Base-by-base conservation (phyloP, 2,888 invertebrate genomes). In the Eumerus sabulonum region DNA sequence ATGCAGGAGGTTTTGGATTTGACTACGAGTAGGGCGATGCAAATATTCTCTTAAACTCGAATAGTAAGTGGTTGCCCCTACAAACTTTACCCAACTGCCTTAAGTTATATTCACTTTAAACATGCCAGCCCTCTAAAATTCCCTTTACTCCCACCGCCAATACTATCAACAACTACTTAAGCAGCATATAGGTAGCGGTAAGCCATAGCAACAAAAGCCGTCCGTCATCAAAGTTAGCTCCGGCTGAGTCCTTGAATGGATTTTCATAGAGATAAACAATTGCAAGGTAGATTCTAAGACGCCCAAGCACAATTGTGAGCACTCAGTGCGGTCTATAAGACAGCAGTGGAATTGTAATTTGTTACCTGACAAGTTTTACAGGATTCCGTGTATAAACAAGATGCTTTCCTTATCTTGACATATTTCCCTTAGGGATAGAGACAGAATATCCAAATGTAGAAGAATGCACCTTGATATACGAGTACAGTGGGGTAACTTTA, bases 351-450 rank as follows among this genome's bases (percentile, higher is more conserved):
- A 51, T n/a, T 64, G 19, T 53, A 53, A 72, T 64, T 72, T 59
- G 64, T 53, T 54, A 53, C 45, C 40, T 53, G 27, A 59, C 42
- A 60, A 48, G 59, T 47, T 60, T 27, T 48, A 18, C n/a, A 62
- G 45, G 51, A 63, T 62, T 57, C 50, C 1, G 12, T 42, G 42
- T 56, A 62, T 63, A 74, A 63, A 62, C 68, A 68, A 68, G 62
- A 57, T 68, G 45, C 56, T 57, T 68, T 68, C 62, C 40, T 63
- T 57, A 64, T 63, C 74, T 70, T 76, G 70, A 76, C 70, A 76
- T 76, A 76, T 76, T 57, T 70, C 63, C 63, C 63, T 18, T 40
- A 68, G 74, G 74, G 54, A 68, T 62, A 62, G 40, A 60, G 14
- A n/a, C n/a, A n/a, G 48, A 60, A 62, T 18, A 57, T 48, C 48